Evolutionary conservation across 2,797 vertebrate genomes (phyloP).

Genomic region (Gallirallus australis): DNA sequence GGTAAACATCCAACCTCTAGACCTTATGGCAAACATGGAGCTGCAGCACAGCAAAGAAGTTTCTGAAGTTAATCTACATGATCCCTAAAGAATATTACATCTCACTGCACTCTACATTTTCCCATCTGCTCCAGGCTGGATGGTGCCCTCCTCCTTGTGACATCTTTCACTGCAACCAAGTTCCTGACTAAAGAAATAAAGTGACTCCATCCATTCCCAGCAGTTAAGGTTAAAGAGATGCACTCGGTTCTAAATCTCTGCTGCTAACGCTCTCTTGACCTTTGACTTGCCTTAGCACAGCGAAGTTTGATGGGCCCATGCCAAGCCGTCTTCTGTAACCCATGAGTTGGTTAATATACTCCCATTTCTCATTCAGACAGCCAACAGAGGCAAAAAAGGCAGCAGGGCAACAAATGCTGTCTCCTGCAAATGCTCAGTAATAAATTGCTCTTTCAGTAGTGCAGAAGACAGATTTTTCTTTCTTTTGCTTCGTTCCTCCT

Average conservation of each 20-base stretch:
- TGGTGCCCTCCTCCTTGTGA: background rate
- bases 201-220: slow-evolving; percentile 60
- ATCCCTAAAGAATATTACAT: background rate
- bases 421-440: slow-evolving; percentile 91
- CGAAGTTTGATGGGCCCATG: slow-evolving; percentile 81
- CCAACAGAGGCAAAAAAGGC: slow-evolving; percentile 83
- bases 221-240: slow-evolving; percentile 70
- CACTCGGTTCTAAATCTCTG: slow-evolving; percentile 50
- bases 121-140: background rate
- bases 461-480: slow-evolving; percentile 90
- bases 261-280: slow-evolving; percentile 75
- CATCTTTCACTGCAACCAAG: slow-evolving; percentile 38
- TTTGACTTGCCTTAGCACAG: slow-evolving; percentile 73
- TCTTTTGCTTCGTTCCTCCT: slow-evolving; percentile 74
- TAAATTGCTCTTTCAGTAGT: slow-evolving; percentile 94
- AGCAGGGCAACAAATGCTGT: slow-evolving; percentile 91
- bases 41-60: background rate
- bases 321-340: slow-evolving; percentile 77
- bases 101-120: background rate
- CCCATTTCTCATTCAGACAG: slow-evolving; percentile 92
- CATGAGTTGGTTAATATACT: slow-evolving; percentile 84
- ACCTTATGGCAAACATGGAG: background rate
- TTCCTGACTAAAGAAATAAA: slow-evolving; percentile 55
- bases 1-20: background rate
- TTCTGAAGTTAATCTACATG: slow-evolving; percentile 6